These are phyloP conservation scores for Agrotis ipsilon DNA, from an alignment of 2,888 invertebrate species.

Conservation along the genomic window DNA sequence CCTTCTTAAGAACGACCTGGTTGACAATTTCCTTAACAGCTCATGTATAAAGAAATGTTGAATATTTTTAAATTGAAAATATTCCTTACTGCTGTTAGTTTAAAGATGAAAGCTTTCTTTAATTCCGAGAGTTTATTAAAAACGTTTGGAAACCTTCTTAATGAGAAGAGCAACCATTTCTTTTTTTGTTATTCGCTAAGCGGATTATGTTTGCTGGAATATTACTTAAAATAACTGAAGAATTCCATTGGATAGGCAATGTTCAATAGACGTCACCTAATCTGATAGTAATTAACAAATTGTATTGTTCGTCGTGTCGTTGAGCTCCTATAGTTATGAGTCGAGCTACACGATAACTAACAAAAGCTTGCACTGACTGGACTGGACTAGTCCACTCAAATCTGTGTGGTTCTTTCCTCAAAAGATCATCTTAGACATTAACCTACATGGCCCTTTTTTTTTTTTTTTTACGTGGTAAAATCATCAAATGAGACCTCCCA, in stretches of 20 bases:
- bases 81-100: not conserved
- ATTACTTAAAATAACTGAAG: not conserved
- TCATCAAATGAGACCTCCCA: no score
- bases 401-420: no score
- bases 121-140: not conserved
- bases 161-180: no score
- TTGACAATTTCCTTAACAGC: constrained; percentile 7
- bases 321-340: no score
- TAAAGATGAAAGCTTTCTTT: not conserved
- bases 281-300: not conserved
- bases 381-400: no score
- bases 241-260: not conserved
- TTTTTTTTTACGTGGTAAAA: no score
- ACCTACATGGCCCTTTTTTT: no score
- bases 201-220: not conserved
- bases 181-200: no score
- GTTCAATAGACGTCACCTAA: not conserved
- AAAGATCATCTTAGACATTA: no score
- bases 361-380: no score
- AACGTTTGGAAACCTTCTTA: not conserved
- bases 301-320: no score
- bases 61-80: constrained; percentile 10
- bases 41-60: not conserved
- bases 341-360: no score
- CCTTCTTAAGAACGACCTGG: not conserved